phyloP scores from a whole-genome alignment of 2,113 vertebrate species.

The Megaceryle maxima region DNA sequence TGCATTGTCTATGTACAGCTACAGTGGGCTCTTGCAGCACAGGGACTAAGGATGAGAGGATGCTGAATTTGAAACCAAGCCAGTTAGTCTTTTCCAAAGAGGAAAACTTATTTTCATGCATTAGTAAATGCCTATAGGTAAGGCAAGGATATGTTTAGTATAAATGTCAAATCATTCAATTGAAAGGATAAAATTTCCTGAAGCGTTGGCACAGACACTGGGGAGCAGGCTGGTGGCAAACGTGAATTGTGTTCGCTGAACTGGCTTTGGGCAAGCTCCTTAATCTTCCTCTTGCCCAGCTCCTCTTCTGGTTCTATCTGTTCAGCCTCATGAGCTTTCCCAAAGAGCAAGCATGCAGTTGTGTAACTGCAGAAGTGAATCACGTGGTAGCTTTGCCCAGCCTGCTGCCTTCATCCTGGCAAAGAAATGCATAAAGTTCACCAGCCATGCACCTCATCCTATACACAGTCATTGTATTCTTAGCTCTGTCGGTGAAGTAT shows the following conservation, averaged over 20 bases:
- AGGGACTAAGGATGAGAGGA: background rate
- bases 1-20: background rate
- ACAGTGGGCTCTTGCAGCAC: background rate
- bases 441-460: background rate
- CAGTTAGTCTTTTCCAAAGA: background rate
- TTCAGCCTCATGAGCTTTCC: background rate
- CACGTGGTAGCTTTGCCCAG: background rate
- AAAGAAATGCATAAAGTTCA: background rate
- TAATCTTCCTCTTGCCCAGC: background rate
- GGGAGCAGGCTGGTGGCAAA: background rate
- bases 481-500: background rate
- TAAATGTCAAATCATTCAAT: constrained; percentile 1
- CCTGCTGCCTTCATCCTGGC: background rate
- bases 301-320: background rate
- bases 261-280: background rate
- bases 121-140: constrained; percentile 18
- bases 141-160: background rate
- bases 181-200: background rate
- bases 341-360: background rate
- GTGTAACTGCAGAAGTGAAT: background rate
- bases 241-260: fast-evolving
- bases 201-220: background rate
- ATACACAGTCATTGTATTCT: background rate
- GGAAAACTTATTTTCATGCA: background rate
- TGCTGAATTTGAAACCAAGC: background rate